A percentile compares a stretch with the other conserved stretches of the same genome.
phyloP scores from a whole-genome alignment of 2,888 invertebrate genomes.

The Eutolmus rufibarbis region DNA sequence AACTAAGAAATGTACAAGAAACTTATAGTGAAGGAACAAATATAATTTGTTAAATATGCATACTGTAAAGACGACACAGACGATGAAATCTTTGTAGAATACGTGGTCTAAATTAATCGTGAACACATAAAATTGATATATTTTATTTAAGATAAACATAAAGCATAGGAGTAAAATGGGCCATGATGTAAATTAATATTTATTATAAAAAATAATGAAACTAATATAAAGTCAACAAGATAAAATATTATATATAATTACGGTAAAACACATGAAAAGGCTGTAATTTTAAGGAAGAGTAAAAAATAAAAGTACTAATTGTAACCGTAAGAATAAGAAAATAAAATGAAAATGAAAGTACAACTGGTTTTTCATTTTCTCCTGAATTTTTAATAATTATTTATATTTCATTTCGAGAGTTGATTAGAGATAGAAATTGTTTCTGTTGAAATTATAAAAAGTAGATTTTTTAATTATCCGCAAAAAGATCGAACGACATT shows the following conservation, averaged over 20 bases:
- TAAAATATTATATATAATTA: conserved; percentile 36
- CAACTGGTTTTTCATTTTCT: background rate
- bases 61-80: conserved; percentile 6
- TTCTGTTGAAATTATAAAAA: too few species aligned
- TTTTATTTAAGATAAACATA: conserved; percentile 32
- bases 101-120: conserved; percentile 27
- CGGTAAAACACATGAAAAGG: conserved; percentile 44
- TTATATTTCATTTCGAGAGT: too few species aligned
- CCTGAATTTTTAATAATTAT: background rate
- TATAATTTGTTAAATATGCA: conserved; percentile 30
- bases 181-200: conserved; percentile 39
- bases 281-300: conserved; percentile 46
- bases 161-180: conserved; percentile 14
- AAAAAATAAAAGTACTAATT: conserved; percentile 38
- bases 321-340: conserved; percentile 38
- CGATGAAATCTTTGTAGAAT: conserved; percentile 3
- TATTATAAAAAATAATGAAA: conserved; percentile 24
- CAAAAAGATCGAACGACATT: too few species aligned
- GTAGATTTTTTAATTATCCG: too few species aligned
- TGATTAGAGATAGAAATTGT: too few species aligned
- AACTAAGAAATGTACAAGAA: conserved; percentile 26
- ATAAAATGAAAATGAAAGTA: conserved; percentile 26
- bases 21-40: conserved; percentile 2
- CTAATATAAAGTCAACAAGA: conserved; percentile 35
- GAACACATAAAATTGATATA: conserved; percentile 32